Percentiles rank a stretch among this genome's conserved stretches.
phyloP scores from a whole-genome alignment of 2,797 vertebrate genomes.

The Vipera latastei region DNA sequence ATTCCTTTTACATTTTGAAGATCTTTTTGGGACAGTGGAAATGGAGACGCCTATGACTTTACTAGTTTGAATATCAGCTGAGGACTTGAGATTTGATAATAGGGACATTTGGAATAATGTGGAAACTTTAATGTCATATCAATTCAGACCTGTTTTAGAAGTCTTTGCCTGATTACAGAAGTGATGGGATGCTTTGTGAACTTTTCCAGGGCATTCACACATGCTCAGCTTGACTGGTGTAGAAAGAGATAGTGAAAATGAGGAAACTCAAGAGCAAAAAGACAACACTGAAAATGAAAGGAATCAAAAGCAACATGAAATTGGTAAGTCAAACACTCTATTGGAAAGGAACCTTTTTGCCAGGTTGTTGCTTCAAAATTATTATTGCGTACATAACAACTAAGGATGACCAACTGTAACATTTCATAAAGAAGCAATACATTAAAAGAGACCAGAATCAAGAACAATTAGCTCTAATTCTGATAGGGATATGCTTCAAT shows the following conservation, averaged over 20 bases:
- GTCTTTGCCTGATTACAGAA: rapidly evolving
- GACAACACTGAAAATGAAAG: slow-evolving; percentile 42
- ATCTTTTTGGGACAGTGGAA: background rate
- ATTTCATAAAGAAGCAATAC: background rate
- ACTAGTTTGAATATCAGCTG: background rate
- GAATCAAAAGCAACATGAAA: slow-evolving; percentile 27
- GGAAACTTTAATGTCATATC: background rate
- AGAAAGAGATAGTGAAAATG: slow-evolving; percentile 47
- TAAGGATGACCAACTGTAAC: background rate
- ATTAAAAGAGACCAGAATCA: background rate
- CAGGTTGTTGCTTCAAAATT: background rate
- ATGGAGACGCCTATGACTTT: background rate
- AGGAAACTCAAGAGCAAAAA: slow-evolving; percentile 33
- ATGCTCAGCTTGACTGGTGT: slow-evolving; percentile 43
- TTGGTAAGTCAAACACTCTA: slow-evolving; percentile 19
- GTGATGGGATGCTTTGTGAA: background rate
- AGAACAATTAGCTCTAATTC: background rate
- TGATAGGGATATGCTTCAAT: background rate
- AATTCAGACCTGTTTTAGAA: background rate
- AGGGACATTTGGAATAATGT: background rate
- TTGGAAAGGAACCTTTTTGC: background rate
- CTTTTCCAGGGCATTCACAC: slow-evolving; percentile 41
- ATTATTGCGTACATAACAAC: background rate
- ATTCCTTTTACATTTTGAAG: background rate
- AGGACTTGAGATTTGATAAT: background rate